These are phyloP conservation scores for Achatina immaculata DNA, from an alignment of 1,140 invertebrate genomes.

Conservation along the genomic window DNA sequence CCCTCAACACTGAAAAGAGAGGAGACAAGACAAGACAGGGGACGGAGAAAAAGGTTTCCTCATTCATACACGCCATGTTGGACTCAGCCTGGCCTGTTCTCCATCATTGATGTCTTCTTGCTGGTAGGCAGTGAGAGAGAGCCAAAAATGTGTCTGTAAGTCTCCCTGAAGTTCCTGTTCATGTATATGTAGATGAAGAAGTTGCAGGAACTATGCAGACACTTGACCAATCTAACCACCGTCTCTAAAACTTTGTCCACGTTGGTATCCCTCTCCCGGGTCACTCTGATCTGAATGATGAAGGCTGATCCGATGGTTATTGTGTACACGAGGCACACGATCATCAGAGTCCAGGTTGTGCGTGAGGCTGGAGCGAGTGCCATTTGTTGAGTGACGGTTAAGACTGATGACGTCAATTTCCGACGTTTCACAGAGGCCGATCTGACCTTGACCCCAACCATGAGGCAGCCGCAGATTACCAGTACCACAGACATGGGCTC, in stretches of 20 bases:
- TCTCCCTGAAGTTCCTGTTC: slow-evolving; percentile 15
- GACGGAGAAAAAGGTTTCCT: too few species aligned
- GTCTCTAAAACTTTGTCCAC: background rate
- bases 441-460: slow-evolving; percentile 6
- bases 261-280: background rate
- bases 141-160: slow-evolving; percentile 9
- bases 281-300: background rate
- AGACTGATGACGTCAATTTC: background rate
- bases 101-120: too few species aligned
- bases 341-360: slow-evolving; percentile 3
- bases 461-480: background rate
- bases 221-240: background rate
- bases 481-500: background rate
- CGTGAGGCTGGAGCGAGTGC: background rate
- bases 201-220: slow-evolving; percentile 23
- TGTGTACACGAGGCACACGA: slow-evolving; percentile 9
- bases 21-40: too few species aligned
- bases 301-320: slow-evolving; percentile 18
- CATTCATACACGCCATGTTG: too few species aligned
- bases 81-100: too few species aligned
- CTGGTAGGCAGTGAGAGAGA: too few species aligned
- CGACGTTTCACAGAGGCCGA: background rate
- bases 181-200: slow-evolving; percentile 25
- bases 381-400: background rate
- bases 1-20: too few species aligned